A percentile compares a stretch with the other conserved stretches of the same genome.
These are phyloP conservation scores for Diorhabda sublineata DNA, from an alignment of 1,140 invertebrate species.

Conservation along the genomic window DNA sequence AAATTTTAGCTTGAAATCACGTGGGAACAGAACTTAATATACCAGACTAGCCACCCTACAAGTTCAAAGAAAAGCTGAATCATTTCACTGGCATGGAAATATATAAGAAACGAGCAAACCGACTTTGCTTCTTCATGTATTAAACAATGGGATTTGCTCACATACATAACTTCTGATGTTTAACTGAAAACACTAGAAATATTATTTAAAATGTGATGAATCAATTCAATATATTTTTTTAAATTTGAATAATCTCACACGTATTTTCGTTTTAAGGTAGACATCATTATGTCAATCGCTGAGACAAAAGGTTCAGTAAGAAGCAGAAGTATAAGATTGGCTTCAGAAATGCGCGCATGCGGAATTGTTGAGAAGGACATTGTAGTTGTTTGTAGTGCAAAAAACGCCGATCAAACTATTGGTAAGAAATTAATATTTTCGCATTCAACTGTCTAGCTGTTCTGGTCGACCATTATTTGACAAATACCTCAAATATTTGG, in stretches of 20 bases:
- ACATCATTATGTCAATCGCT: slow-evolving; percentile 29
- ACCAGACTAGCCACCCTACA: too few species aligned
- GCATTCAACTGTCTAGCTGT: too few species aligned
- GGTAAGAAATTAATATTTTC: neutral
- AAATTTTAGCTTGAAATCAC: too few species aligned
- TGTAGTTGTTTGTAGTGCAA: slow-evolving; percentile 32
- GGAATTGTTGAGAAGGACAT: slow-evolving; percentile 32
- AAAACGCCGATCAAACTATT: slow-evolving; percentile 35
- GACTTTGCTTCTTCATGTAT: neutral
- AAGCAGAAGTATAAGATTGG: slow-evolving; percentile 27
- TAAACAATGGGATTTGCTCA: neutral
- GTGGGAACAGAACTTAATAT: too few species aligned
- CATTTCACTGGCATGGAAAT: too few species aligned
- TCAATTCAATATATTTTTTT: too few species aligned
- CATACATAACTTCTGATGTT: neutral
- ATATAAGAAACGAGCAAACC: too few species aligned
- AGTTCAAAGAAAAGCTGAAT: too few species aligned
- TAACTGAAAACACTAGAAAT: neutral
- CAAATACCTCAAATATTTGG: too few species aligned
- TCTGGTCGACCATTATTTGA: too few species aligned
- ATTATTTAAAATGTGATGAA: neutral
- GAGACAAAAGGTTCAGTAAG: slow-evolving; percentile 36
- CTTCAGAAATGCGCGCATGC: slow-evolving; percentile 25
- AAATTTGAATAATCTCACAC: neutral
- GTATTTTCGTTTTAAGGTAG: slow-evolving; percentile 27